Conservation (phyloP, 2,888 invertebrate genomes). For the Hetaerina titia region DNA sequence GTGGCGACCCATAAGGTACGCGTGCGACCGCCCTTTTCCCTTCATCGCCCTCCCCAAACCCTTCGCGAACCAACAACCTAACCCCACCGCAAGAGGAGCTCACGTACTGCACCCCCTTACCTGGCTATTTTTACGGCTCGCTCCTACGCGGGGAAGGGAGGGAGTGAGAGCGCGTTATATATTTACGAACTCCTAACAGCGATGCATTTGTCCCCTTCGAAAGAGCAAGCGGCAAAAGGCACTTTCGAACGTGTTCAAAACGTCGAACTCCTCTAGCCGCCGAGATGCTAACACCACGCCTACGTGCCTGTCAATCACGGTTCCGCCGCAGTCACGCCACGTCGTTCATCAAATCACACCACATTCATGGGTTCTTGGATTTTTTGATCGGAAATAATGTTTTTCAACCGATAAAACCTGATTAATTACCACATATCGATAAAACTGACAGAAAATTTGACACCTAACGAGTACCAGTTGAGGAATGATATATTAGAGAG, state of each 20-base stretch:
- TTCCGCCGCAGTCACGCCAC: too few species aligned
- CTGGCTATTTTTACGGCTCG: slow-evolving; percentile 16
- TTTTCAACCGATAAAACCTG: too few species aligned
- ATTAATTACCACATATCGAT: too few species aligned
- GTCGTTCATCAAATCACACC: too few species aligned
- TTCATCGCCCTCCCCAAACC: not conserved
- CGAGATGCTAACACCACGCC: not conserved
- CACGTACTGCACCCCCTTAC: not conserved
- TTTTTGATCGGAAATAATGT: too few species aligned
- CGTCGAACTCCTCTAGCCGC: not conserved
- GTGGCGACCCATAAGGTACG: not conserved
- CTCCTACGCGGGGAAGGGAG: not conserved
- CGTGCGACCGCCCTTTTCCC: not conserved
- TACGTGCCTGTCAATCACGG: too few species aligned
- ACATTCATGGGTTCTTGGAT: too few species aligned
- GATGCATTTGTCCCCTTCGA: not conserved
- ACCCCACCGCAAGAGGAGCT: not conserved
- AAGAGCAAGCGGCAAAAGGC: not conserved
- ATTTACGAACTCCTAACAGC: slow-evolving; percentile 3
- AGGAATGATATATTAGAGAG: too few species aligned
- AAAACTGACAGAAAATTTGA: too few species aligned
- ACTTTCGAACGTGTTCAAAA: not conserved
- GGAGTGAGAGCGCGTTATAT: not conserved
- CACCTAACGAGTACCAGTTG: too few species aligned
- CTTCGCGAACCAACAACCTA: not conserved